Evolutionary conservation across 2,113 vertebrate species (phyloP), one percentile per base, ranked within the genome.

Genomic region (Aldabrachelys gigantea): DNA sequence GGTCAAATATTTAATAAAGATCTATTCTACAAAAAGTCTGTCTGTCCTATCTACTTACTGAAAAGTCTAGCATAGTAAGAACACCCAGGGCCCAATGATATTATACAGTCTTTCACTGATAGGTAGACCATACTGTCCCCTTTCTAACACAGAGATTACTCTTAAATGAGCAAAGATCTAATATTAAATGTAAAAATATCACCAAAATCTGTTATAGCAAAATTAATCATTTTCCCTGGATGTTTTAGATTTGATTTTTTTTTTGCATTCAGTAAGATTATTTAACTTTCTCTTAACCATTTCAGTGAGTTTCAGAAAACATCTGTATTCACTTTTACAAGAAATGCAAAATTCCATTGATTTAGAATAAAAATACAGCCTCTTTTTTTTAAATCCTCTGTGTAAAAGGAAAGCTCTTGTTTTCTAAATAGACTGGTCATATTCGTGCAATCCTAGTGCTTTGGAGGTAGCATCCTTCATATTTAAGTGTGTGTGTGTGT

Each of bases 21-120:
- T 52, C 41, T 69, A 47, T 2, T 0, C 2, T 24, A 19, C 5
- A 50, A 75, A 27, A 90, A 92, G 27, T 82, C 5, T 7, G 21
- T 1, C 47, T 0, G 1, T 11, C 14, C 47, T 47, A 49, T 49
- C 10, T 10, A 10, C 47, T 29, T 52, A 24, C 44, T 10, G 17
- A 38, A 72, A 72, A 38, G 21, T 38, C n/a, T 38, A 4, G 35
- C 52, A 7, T 22, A 54, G 52, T 53, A n/a, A n/a, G 24, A 19
- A 16, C 10, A 54, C 6, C 31, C 8, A 53, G 10, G 17, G 14
- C 31, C 31, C 50, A 53, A 3, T 3, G 19, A 88, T 25, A 29
- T 27, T 8, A 38, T 44, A 47, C 10, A 0, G 7, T 2, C 14
- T 82, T 92, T 72, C 86, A 80, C n/a, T 49, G 9, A 31, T 56